These are phyloP conservation scores for Leptopilina myrica DNA, from an alignment of 2,888 invertebrate genomes.

Conservation along the genomic window DNA sequence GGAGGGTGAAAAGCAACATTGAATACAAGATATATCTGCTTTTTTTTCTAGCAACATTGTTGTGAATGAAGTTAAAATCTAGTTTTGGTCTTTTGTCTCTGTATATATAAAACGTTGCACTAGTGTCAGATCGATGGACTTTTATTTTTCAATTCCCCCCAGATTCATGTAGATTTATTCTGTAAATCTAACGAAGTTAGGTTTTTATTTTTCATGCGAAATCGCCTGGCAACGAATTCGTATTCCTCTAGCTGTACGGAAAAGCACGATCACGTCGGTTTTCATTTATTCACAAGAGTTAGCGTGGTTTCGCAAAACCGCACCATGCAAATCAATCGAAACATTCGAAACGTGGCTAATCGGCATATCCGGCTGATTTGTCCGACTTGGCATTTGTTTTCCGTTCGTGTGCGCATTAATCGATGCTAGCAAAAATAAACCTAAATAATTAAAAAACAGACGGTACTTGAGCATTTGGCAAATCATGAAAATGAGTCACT, in stretches of 20 bases:
- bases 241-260: slow-evolving; percentile 4
- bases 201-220: slow-evolving; percentile 29
- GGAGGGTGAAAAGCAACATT: neutral
- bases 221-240: slow-evolving; percentile 3
- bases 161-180: slow-evolving; percentile 28
- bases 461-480: neutral
- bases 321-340: slow-evolving; percentile 58
- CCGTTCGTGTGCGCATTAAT: slow-evolving; percentile 43
- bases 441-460: neutral
- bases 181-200: neutral
- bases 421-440: neutral
- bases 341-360: slow-evolving; percentile 55
- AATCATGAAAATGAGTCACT: too few species aligned
- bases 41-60: slow-evolving; percentile 2
- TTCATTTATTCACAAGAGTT: slow-evolving; percentile 61
- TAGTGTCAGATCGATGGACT: slow-evolving; percentile 10
- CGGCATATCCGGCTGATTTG: slow-evolving; percentile 56
- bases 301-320: slow-evolving; percentile 57
- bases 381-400: slow-evolving; percentile 51
- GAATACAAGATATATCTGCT: neutral
- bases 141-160: slow-evolving; percentile 22
- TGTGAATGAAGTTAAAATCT: slow-evolving; percentile 8
- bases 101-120: neutral
- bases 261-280: slow-evolving; percentile 58
- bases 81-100: neutral